Evolutionary conservation across 2,113 vertebrate genomes (phyloP).

Genomic region (Stigmatopora nigra): DNA sequence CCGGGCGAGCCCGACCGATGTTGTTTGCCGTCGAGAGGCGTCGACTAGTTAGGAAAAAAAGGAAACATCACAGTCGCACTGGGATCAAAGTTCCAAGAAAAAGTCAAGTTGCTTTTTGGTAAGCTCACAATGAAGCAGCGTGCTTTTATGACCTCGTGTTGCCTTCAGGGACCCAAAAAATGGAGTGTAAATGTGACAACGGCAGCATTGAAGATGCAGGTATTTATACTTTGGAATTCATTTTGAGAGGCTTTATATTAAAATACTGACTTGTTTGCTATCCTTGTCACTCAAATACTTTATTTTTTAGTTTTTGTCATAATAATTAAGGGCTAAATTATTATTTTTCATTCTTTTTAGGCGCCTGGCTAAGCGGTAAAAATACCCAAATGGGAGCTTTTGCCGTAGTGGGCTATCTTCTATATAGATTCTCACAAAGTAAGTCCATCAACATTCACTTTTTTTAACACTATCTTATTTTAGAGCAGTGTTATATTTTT

Average conservation of each 20-base stretch:
- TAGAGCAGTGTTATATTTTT: too few species aligned
- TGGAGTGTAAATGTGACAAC: conserved; percentile 59
- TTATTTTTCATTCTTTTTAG: conserved; percentile 28
- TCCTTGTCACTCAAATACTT: too few species aligned
- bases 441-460: conserved; percentile 19
- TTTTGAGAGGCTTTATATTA: too few species aligned
- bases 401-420: conserved; percentile 57
- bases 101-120: neutral
- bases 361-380: conserved; percentile 42
- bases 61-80: neutral
- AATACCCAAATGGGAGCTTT: conserved; percentile 50
- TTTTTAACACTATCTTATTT: too few species aligned
- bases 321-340: too few species aligned
- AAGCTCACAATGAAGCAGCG: neutral
- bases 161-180: conserved; percentile 14
- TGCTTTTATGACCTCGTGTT: neutral
- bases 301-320: too few species aligned
- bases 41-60: too few species aligned
- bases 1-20: neutral
- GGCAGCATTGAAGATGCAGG: conserved; percentile 36
- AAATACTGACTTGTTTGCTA: too few species aligned
- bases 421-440: conserved; percentile 69
- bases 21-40: neutral
- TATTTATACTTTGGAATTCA: conserved; percentile 2
- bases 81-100: neutral